Evolutionary conservation across 2,888 invertebrate species (phyloP), one percentile per base, ranked within the genome.

Genomic region (Protula sp.): DNA sequence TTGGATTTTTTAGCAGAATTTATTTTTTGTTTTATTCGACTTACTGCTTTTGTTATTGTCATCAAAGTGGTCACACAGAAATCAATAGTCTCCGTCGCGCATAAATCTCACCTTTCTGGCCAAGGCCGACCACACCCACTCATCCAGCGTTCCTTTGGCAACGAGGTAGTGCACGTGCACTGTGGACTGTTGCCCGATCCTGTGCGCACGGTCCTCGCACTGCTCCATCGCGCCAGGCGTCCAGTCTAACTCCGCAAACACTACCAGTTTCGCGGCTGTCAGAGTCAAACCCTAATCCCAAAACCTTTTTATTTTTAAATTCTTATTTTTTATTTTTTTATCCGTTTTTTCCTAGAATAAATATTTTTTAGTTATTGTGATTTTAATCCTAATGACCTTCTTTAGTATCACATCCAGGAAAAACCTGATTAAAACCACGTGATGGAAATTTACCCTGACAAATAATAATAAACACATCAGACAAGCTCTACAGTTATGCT

Each of bases 241-340:
- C 79, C 79, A 79, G 67, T 78, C 76, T 70, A 79, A 70, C 71
- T 79, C 79, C 2, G 77, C 75, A 73, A 79, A 79, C 61, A 79
- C 75, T 24, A 79, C 79, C 59, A 78, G 64, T 22, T 69, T 73
- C 47, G 78, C 79, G 29, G 77, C 75, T 0, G 79, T 79, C 31
- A 79, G 67, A 3, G 77, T 79, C 58, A 79, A 64, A 30, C 79
- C 78, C 76, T 77, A 57, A 14, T 65, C 57, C 50, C 51, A 50
- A 4, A 50, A 50, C 5, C 58, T 14, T 9, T 38, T 38, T 38
- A 38, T 19, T 14, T 9, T 38, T 38, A 38, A 38, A 14, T 38
- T 14, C 38, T 38, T 38, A 38, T 38, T 38, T 38, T 38, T 38
- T 38, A 38, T 38, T 38, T 14, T 38, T 14, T 14, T 14, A 9